These are phyloP conservation scores for human (Homo sapiens) DNA, from an alignment of 2,113 vertebrate genomes.

Conservation along the genomic window DNA sequence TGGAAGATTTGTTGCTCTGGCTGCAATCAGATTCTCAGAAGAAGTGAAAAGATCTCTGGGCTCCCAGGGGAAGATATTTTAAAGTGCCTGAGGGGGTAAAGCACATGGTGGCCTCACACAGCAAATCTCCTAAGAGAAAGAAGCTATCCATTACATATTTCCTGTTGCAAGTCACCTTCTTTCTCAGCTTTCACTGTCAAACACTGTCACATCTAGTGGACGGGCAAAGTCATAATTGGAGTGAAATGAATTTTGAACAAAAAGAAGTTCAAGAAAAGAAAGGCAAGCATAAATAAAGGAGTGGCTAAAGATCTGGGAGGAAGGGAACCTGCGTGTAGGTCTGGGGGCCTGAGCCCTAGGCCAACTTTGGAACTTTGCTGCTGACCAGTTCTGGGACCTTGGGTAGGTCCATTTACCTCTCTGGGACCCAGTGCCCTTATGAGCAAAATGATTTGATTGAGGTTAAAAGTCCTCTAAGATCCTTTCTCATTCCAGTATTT, in stretches of 20 bases:
- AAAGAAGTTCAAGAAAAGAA: background rate
- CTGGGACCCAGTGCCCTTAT: background rate
- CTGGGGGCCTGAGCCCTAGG: accelerated
- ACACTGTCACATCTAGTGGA: background rate
- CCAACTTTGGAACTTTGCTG: accelerated
- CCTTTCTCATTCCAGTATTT: background rate
- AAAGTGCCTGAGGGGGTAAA: conserved; percentile 34
- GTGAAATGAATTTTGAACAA: background rate
- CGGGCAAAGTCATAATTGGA: background rate
- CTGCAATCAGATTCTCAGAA: conserved; percentile 47
- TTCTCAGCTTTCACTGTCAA: background rate
- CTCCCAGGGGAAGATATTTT: conserved; percentile 32
- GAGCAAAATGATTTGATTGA: background rate
- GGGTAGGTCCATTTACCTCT: background rate
- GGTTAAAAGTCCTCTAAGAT: background rate
- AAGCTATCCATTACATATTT: background rate
- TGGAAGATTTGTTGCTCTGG: conserved; percentile 42
- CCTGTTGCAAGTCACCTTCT: background rate
- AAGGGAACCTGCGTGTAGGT: background rate
- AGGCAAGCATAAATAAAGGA: background rate
- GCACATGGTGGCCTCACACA: conserved; percentile 1
- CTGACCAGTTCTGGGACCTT: background rate
- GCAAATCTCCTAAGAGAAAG: conserved; percentile 42
- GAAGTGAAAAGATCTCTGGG: conserved; percentile 43
- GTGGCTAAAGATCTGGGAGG: background rate